Percentiles rank a stretch among this genome's conserved stretches.
Conservation (phyloP, 2,797 vertebrate species). For the Fistularia commersonii region DNA sequence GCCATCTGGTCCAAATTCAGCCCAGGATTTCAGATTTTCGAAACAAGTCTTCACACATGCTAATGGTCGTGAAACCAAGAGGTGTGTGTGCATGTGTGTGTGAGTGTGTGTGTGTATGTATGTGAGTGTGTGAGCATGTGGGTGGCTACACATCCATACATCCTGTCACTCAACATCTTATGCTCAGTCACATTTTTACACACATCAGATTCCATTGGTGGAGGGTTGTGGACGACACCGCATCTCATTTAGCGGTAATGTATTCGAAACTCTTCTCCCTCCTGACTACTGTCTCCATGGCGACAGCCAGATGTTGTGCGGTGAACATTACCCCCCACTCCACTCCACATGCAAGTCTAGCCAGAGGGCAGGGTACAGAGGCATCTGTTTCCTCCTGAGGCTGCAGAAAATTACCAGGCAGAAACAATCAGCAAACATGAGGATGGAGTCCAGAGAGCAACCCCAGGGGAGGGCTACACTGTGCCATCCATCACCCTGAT, state of each 20-base stretch:
- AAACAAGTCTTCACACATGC: conserved; percentile 28
- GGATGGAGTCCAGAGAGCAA: conserved; percentile 18
- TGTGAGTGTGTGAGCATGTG: conserved; percentile 26
- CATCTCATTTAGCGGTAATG: conserved; percentile 24
- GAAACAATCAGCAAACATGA: conserved; percentile 42
- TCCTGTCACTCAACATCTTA: conserved; percentile 19
- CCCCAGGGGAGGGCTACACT: background rate
- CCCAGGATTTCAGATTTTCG: conserved; percentile 18
- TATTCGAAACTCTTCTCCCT: conserved; percentile 31
- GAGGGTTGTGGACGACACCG: conserved; percentile 3
- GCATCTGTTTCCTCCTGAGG: conserved; percentile 63
- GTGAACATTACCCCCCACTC: conserved; percentile 37
- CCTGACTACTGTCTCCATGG: conserved; percentile 59
- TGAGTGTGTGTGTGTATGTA: background rate
- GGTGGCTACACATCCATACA: conserved; percentile 42
- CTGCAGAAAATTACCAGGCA: conserved; percentile 65
- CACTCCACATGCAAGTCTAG: conserved; percentile 35
- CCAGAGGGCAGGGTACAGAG: conserved; percentile 34
- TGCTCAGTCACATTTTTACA: conserved; percentile 20
- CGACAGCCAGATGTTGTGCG: conserved; percentile 70
- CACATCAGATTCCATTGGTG: conserved; percentile 5
- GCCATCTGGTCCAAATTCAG: conserved; percentile 30
- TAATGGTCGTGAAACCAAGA: conserved; percentile 30
- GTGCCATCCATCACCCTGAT: conserved; percentile 12
- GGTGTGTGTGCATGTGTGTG: background rate